Evolutionary conservation across 2,888 invertebrate species (phyloP).

Genomic region (Drymonia ruficornis): DNA sequence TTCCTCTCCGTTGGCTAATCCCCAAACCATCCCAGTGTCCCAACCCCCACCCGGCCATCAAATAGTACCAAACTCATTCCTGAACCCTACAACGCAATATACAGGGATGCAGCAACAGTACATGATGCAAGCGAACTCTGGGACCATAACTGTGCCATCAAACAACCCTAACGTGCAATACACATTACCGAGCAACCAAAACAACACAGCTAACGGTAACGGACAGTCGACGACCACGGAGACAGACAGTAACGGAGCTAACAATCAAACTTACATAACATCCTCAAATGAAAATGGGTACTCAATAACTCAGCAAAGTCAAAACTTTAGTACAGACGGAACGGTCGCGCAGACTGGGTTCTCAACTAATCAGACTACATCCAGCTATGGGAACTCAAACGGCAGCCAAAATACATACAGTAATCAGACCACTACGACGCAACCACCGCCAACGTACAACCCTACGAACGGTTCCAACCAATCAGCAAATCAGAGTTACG

Average conservation of each 20-base stretch:
- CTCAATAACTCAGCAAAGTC: constrained; percentile 57
- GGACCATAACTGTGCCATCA: constrained; percentile 57
- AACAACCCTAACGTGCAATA: constrained; percentile 68
- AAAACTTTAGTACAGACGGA: constrained; percentile 59
- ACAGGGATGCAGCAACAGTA: constrained; percentile 69
- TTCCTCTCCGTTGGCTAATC: constrained; percentile 60
- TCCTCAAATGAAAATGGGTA: constrained; percentile 72
- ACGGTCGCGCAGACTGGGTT: constrained; percentile 57
- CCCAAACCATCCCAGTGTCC: constrained; percentile 56
- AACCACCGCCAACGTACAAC: constrained; percentile 61
- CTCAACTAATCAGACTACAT: constrained; percentile 55
- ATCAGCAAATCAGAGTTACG: constrained; percentile 55
- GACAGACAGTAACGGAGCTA: constrained; percentile 59
- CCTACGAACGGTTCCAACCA: constrained; percentile 63
- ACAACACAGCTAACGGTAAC: constrained; percentile 59
- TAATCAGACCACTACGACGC: constrained; percentile 57
- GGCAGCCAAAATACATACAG: constrained; percentile 57
- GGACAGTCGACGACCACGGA: constrained; percentile 58
- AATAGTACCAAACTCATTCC: constrained; percentile 64
- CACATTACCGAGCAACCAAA: constrained; percentile 58
- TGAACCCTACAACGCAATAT: constrained; percentile 72
- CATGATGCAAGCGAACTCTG: constrained; percentile 69
- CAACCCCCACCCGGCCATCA: constrained; percentile 68
- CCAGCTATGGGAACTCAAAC: constrained; percentile 59
- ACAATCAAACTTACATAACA: constrained; percentile 73